Base-by-base conservation (phyloP, 2,113 vertebrate genomes). In the Camarhynchus parvulus region DNA sequence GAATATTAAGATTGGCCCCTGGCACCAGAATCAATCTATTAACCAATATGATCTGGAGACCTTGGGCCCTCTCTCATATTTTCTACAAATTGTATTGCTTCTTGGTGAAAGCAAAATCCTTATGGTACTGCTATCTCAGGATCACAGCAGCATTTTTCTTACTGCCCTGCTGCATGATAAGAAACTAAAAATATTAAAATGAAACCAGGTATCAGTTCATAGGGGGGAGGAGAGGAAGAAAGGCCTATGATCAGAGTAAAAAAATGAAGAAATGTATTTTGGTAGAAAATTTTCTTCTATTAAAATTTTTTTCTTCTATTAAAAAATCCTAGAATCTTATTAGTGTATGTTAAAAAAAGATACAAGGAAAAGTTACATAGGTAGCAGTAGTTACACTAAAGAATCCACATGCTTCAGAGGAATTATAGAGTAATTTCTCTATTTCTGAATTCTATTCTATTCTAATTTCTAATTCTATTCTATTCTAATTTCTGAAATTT, bases 21-120 rank as follows among this genome's bases (percentile, higher is more conserved):
- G 61, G 56, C 74, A 91, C 86, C 86, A 95, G 91, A 93, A 96
- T 95, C 95, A 81, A 95, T 96, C 90, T 94, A 93, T 94, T 94
- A 97, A 70, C 72, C 67, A 89, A 88, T 91, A 92, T 63, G 33
- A 96, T 91, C 77, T 72, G 63, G 53, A 91, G 94, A 87, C 93
- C 78, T 83, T 67, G 56, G 30, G 61, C 76, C 56, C 44, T 66
- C 52, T 70, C 63, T 83, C 47, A 55, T 87, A 93, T 95, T 92
- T 94, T 88, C 81, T 85, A 73, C 46, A 91, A 91, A 96, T 85
- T 92, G 83, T 73, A 80, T 86, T 89, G 52, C 75, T 78, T 87
- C 75, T 90, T 78, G 41, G 25, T 86, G 88, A 94, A 92, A 87
- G 80, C 49, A 79, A 92, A 94, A 92, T 52, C 62, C 62, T 78